Evolutionary conservation across 2,113 vertebrate genomes (phyloP).

Genomic region (Mus musculus): GRCm39 chr5:18723001-18723500

Average conservation of each 20-base stretch:
- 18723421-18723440: too few species aligned
- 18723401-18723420: too few species aligned
- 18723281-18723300: neutral
- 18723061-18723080: neutral
- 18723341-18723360: too few species aligned
- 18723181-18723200: neutral
- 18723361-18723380: too few species aligned
- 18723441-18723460: too few species aligned
- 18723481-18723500: too few species aligned
- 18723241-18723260: neutral
- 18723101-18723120: neutral
- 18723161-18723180: neutral
- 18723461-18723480: too few species aligned
- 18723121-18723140: neutral
- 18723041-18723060: neutral
- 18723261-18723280: neutral
- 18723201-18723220: neutral
- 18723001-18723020: neutral
- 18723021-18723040: neutral
- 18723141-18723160: neutral
- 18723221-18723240: neutral
- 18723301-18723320: too few species aligned
- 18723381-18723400: too few species aligned
- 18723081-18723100: neutral
- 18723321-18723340: too few species aligned